Base-by-base conservation (phyloP, 2,113 vertebrate genomes). In the Cardinalis cardinalis region DNA sequence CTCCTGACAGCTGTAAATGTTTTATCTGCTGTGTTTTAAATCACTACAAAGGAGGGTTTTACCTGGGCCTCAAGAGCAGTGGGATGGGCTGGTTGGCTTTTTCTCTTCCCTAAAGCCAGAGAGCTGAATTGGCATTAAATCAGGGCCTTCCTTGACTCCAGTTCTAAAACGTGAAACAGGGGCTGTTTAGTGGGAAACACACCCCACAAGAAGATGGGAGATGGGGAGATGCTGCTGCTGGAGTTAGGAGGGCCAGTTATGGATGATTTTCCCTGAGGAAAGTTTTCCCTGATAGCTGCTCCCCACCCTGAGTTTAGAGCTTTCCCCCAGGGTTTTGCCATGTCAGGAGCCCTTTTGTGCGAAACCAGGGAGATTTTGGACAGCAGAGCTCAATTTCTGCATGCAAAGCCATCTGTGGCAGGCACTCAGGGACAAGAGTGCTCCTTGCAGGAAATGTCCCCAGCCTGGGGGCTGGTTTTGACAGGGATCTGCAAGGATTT, bases 1-100 rank as follows among this genome's bases (percentile, higher is more conserved):
- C 49, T 83, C 60, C 49, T 18, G 23, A 32, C 76, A 84, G 56
- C 71, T 84, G 55, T 91, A 81, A 92, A 87, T 92, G 58, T 64
- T 77, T 85, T 88, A 92, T 89, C 83, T 91, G 56, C 63, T 43
- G 70, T 84, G 74, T 61, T 95, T 95, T 96, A 93, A 88, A 82
- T 81, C 48, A 55, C 16, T 78, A 74, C 40, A 88, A 46, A 70
- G 70, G 20, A 74, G 52, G 16, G 53, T 51, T 56, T 80, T 60
- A 31, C 64, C 77, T 94, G 87, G 68, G 64, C 44, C 48, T 80
- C 59, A 41, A 48, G 84, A 95, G 83, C n/a, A 25, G 38, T 11
- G 63, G 52, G 14, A 36, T 43, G 24, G 69, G 51, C 13, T 28
- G 63, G 49, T n/a, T 90, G 15, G 4, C 6, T 41, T 77, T 81